Base-by-base conservation (phyloP, 2,888 invertebrate species). In the Epinotia ramella region DNA sequence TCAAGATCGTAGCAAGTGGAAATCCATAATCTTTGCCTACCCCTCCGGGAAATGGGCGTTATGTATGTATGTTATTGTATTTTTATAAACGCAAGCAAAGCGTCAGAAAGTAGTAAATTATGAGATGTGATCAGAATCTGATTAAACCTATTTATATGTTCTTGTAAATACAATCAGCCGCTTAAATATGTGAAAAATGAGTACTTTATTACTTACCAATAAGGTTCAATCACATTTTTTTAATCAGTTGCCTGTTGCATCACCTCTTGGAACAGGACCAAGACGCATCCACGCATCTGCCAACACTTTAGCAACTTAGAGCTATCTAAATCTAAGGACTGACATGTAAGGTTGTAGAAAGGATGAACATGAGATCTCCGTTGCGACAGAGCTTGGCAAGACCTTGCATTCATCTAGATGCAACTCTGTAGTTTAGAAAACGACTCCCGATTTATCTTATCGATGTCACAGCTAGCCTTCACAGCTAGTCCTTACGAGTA, bases 201-300 rank as follows among this genome's bases (percentile, higher is more conserved):
- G 53, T 16, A 13, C 53, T n/a, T 5, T 63, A 44, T 18, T 44
- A 0, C 18, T 9, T n/a, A 24, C 13, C 0, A 16, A 2, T 65
- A 46, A 65, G 16, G 49, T 65, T 24, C 65, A 28, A 7, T 12
- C 49, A 12, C n/a, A 40, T 11, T 62, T 40, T 40, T 40, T 3
- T 62, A 11, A 62, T 13, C 28, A 11, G 11, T 40, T 33, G 46
- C 13, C 46, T 16, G 24, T 73, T 73, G 60, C 66, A 66, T 73
- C 72, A 72, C n/a, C 11, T 28, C 20, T 74, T 74, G 70, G 74
- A 70, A 53, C 70, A 5, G 20, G 12, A 40, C 65, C 74, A 74
- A 70, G n/a, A 59, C 24, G 49, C 64, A 64, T 64, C 44, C 59
- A 13, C n/a, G 18, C 24, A 64, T 60, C 73, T 74, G 74, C 74